Evolutionary conservation across 2,888 invertebrate genomes (phyloP).

Genomic region (Frankliniella fusca): DNA sequence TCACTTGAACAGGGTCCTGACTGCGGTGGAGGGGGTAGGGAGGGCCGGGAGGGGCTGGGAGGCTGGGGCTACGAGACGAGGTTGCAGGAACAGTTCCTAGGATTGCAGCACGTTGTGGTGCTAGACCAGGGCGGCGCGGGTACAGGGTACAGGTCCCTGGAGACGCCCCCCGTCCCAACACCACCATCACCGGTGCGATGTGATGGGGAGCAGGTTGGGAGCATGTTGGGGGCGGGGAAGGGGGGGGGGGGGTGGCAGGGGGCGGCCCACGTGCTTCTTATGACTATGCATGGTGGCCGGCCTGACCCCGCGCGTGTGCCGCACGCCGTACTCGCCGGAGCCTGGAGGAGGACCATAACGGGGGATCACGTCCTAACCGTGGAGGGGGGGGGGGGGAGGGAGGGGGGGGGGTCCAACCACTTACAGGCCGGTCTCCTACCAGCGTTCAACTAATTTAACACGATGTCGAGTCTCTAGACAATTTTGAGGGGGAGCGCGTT

Average conservation of each 20-base stretch:
- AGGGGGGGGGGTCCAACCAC: neutral
- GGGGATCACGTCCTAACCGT: slow-evolving; percentile 5
- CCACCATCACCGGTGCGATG: neutral
- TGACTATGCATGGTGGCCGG: slow-evolving; percentile 12
- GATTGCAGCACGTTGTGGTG: neutral
- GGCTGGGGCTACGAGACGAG: no score
- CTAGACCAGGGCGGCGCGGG: neutral
- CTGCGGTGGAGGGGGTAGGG: no score
- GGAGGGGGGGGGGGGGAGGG: neutral
- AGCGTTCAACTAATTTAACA: no score
- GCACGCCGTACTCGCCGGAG: neutral
- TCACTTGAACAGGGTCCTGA: no score
- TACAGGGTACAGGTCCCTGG: neutral
- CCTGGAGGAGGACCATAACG: neutral
- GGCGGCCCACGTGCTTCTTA: neutral
- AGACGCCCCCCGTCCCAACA: no score
- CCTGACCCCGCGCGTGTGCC: neutral
- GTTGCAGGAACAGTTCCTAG: no score
- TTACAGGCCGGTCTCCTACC: no score
- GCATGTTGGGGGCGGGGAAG: neutral
- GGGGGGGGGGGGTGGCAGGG: neutral
- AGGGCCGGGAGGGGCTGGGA: no score
- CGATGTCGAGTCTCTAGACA: no score
- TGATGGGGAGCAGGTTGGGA: neutral
- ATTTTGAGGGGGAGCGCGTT: no score